Evolutionary conservation across 1,140 invertebrate species (phyloP).

Genomic region (Dinoponera quadriceps): DNA sequence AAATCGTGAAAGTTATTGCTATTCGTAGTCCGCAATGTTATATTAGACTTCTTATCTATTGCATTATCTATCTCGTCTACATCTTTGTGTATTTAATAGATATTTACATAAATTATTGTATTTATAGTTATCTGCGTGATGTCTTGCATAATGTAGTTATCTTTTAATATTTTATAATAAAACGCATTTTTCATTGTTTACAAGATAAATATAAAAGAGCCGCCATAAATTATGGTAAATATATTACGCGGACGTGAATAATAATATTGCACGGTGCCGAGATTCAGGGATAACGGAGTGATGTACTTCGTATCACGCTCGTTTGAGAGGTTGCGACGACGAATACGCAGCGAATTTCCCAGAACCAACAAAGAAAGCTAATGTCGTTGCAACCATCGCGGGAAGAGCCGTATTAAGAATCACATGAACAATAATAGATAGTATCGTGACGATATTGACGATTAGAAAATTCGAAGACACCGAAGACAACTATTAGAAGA

Average conservation of each 20-base stretch:
- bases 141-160: neutral
- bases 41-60: neutral
- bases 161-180: no score
- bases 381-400: constrained; percentile 52
- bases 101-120: neutral
- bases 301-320: constrained; percentile 50
- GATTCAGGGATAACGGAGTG: constrained; percentile 69
- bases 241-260: no score
- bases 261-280: no score
- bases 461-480: neutral
- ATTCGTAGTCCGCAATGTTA: neutral
- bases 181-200: no score
- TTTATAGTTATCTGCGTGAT: neutral
- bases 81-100: constrained; percentile 31
- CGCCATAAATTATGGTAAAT: no score
- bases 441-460: neutral
- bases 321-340: constrained; percentile 57
- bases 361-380: constrained; percentile 14
- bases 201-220: no score
- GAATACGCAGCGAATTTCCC: constrained; percentile 66
- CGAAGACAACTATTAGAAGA: neutral
- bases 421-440: constrained; percentile 8
- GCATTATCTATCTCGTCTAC: neutral
- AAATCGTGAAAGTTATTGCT: constrained; percentile 25
- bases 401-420: constrained; percentile 56